Base-by-base conservation (phyloP, 1,140 invertebrate species). In the Drosophila orosa region DNA sequence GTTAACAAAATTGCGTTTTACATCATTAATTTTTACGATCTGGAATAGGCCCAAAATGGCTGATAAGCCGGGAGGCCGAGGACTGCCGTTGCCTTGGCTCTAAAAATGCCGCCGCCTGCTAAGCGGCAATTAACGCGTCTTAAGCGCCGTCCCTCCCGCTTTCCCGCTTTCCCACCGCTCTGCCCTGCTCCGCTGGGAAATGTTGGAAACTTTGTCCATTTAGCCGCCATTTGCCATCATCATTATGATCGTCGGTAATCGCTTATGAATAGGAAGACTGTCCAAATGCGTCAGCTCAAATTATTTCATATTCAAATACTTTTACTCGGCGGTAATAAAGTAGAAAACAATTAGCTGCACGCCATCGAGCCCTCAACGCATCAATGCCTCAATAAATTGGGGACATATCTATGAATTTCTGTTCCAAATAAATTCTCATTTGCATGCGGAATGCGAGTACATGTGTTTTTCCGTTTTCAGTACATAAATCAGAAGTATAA, bases 1-100 rank as follows among this genome's bases (percentile, higher is more conserved):
- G 84, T 87, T 89, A 89, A 87, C 79, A 87, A 84, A 87, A 87
- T 86, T 86, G 83, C 84, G 83, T 87, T 87, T 87, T 87, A 87
- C 83, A 89, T 87, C 84, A 87, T 87, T 89, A 87, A 87, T 89
- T 87, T 87, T 87, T 87, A 87, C 76, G 83, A 87, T 68, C 84
- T 77, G 54, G 75, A 87, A 83, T 89, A 87, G 80, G 66, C 67
- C 80, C 80, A 89, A 87, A 87, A 87, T 87, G 83, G 84, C 83
- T 87, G 83, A 87, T 87, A 87, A 87, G 77, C 57, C 54, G 55
- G 56, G 33, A 72, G 47, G 47, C 22, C 13, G 47, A 25, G 25
- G 31, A 47, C 40, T 12, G 31, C 44, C 25, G 29, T 22, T 52
- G 29, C 48, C 48, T 22, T 35, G 68, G 31, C 42, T 52, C 47